Base-by-base conservation (phyloP, 2,797 vertebrate species). In the Ctenosaura bakeri region DNA sequence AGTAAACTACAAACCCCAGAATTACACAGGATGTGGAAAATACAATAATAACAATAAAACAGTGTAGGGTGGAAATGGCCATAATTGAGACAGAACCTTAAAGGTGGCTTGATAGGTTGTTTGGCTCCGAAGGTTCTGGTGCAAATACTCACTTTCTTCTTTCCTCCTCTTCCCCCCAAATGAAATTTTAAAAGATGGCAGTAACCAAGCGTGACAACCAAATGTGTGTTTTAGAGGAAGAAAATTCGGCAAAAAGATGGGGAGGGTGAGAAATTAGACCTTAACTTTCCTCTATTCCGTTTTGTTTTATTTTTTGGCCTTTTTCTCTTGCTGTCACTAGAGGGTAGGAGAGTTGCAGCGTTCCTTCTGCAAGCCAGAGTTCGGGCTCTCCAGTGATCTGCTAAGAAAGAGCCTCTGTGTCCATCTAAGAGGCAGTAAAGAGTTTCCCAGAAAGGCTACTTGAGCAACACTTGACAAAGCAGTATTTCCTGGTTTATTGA, bases 291-390 rank as follows among this genome's bases (percentile, higher is more conserved):
- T 69, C 10, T 13, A 69, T 69, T 69, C 29, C 66, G 14, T 12
- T 69, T 69, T 32, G 22, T 69, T 13, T 32, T 69, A 13, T 97
- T 24, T 50, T 78, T 12, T 12, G 69, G 97, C 91, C 93, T 96
- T 97, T 59, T 95, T 96, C 94, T 89, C 56, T 94, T 89, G 66
- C 38, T 89, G 96, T 95, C 98, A 98, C 98, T 97, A 98, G 98
- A 98, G 98, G 98, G 98, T 98, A 98, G 98, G 97, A 98, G 96
- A 97, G 97, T 96, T 97, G 97, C 97, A 97, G 96, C 88, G 93
- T 96, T 98, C 94, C 74, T 78, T 14, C 5, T 32, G 78, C 76
- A 93, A 94, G 93, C 90, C 90, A 92, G 18, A 56, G 92, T 95
- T 95, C 95, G 80, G 18, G 74, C 91, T 95, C 92, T 86, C 87